Percentiles rank a stretch among this genome's conserved stretches.
These are phyloP conservation scores for Scomber japonicus DNA, from an alignment of 2,113 vertebrate genomes.

Conservation along the genomic window DNA sequence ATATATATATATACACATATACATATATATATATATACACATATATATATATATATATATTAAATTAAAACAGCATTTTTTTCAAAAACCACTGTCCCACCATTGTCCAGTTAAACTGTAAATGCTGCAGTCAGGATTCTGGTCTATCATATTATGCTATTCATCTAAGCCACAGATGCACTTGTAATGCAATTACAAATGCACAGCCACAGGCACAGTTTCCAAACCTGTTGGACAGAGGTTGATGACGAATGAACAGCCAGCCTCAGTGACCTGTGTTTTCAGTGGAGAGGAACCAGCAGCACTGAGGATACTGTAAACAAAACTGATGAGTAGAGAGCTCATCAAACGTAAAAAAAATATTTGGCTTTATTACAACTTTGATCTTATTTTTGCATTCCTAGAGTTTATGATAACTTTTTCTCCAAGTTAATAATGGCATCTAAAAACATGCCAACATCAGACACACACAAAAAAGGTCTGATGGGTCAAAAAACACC, in stretches of 20 bases:
- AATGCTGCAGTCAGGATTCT: neutral
- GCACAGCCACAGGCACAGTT: slow-evolving; percentile 31
- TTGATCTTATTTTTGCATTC: too few relatives aligned
- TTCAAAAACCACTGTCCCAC: neutral
- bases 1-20: too few relatives aligned
- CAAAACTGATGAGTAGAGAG: neutral
- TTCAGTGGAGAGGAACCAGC: neutral
- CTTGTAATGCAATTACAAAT: slow-evolving; percentile 46
- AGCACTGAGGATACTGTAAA: neutral
- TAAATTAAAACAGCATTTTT: too few relatives aligned
- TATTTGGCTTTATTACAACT: neutral
- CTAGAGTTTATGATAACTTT: too few relatives aligned
- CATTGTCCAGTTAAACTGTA: neutral
- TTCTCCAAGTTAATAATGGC: too few relatives aligned
- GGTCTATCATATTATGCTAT: slow-evolving; percentile 4
- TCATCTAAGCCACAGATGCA: slow-evolving; percentile 11
- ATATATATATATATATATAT: too few relatives aligned
- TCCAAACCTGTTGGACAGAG: slow-evolving; percentile 38
- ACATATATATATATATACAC: too few relatives aligned
- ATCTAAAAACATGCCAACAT: too few relatives aligned
- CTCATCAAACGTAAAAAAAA: neutral
- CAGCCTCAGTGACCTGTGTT: neutral
- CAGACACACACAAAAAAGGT: too few relatives aligned
- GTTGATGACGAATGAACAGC: slow-evolving; percentile 8
- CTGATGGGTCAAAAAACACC: too few relatives aligned